Evolutionary conservation across 2,888 invertebrate species (phyloP), one percentile per base, ranked within the genome.

Genomic region (Steinernema scapterisci): DNA sequence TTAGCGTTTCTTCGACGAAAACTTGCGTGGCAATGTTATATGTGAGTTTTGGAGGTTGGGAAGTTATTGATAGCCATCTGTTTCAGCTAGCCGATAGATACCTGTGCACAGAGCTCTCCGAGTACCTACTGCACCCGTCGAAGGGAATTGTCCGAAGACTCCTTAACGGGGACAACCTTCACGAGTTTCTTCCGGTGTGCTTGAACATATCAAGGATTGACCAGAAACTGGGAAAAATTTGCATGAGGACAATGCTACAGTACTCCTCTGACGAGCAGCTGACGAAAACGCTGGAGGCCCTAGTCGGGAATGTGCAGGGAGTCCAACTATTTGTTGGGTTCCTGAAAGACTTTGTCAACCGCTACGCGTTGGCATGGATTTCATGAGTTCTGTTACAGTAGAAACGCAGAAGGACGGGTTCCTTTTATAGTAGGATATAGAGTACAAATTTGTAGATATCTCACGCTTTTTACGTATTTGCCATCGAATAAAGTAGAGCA

Each of bases 21-120:
- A 79, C 78, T 23, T 82, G 82, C 51, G 78, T 79, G 3, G 77
- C 79, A 0, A 54, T 84, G 9, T 70, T 84, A 5, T 75, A 81
- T 76, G 84, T 83, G 19, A 75, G 71, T 76, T 25, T 45, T 45
- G 2, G 7, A 6, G 71, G 9, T n/a, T n/a, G 56, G 63, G 13
- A 63, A 45, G 16, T 72, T 21, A 25, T 43, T 63, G 13, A 6
- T 25, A 25, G 45, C 21, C 48, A 45, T n/a, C 16, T 74, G 21
- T 77, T 83, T 23, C 77, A 85, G 85, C 72, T 85, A 16, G 79
- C 84, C n/a, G 85, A 85, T 73, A 82, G 80, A 51, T 85, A 84
- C 71, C 76, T 84, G 1, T 85, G 85, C 72, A 75, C 77, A 1
- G 70, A 76, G 7, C 75, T 85, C 5, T 77, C 79, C 21, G 70